A percentile compares a stretch with the other conserved stretches of the same genome.
phyloP scores from a whole-genome alignment of 2,888 invertebrate species.

The Plagodis pulveraria region DNA sequence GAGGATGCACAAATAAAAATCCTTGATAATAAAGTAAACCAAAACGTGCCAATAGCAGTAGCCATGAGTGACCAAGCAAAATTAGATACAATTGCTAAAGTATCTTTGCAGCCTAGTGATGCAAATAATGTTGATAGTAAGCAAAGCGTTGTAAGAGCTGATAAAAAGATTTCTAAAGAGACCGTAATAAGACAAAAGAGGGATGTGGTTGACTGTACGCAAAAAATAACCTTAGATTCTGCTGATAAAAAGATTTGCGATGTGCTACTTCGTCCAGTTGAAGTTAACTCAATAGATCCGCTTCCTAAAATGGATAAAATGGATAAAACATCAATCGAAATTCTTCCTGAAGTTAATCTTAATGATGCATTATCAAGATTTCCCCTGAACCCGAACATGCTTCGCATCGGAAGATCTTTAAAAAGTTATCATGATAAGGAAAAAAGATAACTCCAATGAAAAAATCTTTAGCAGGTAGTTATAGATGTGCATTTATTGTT shows the following conservation, averaged over 20 bases:
- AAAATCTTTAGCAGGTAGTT: background rate
- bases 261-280: slow-evolving; percentile 37
- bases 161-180: slow-evolving; percentile 6
- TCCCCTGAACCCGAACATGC: slow-evolving; percentile 51
- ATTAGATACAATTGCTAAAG: slow-evolving; percentile 34
- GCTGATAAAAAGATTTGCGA: slow-evolving; percentile 62
- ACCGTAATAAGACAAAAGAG: slow-evolving; percentile 57
- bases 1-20: slow-evolving; percentile 56
- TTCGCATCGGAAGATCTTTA: slow-evolving; percentile 64
- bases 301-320: slow-evolving; percentile 56
- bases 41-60: slow-evolving; percentile 60
- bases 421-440: slow-evolving; percentile 60
- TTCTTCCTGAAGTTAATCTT: slow-evolving; percentile 57
- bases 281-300: slow-evolving; percentile 32
- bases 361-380: slow-evolving; percentile 53
- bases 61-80: slow-evolving; percentile 49
- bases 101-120: background rate
- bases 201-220: slow-evolving; percentile 66
- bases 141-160: slow-evolving; percentile 1
- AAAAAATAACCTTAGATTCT: slow-evolving; percentile 48
- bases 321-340: slow-evolving; percentile 38
- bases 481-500: slow-evolving; percentile 38
- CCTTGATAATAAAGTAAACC: slow-evolving; percentile 35
- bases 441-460: slow-evolving; percentile 39
- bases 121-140: slow-evolving; percentile 24